Conservation (phyloP, 2,797 vertebrate species). For the Chaenodraco wilsoni region DNA sequence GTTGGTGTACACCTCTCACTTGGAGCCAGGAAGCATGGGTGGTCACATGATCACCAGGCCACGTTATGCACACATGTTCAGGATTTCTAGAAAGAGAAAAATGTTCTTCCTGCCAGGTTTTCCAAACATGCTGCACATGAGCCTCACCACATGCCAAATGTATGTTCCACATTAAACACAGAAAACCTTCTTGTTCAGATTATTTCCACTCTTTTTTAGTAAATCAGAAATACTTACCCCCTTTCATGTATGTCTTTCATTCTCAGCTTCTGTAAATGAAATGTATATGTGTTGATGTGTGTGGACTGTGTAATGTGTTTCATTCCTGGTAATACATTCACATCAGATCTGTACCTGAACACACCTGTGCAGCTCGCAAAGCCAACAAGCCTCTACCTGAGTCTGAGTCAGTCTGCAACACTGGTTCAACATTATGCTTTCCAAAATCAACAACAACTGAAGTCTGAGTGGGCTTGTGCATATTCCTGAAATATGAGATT, state of each 20-base stretch:
- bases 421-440: slow-evolving; percentile 18
- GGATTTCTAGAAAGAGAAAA: slow-evolving; percentile 44
- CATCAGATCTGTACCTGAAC: slow-evolving; percentile 12
- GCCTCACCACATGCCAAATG: slow-evolving; percentile 47
- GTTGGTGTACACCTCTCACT: slow-evolving; percentile 23
- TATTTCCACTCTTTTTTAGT: background rate
- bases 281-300: background rate
- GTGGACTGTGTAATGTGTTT: slow-evolving; percentile 7
- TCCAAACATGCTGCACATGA: slow-evolving; percentile 57
- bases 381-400: slow-evolving; percentile 53
- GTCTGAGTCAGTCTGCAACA: slow-evolving; percentile 19
- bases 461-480: background rate
- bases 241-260: background rate
- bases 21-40: slow-evolving; percentile 27
- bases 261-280: background rate
- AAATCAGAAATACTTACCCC: slow-evolving; percentile 7
- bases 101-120: slow-evolving; percentile 59
- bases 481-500: slow-evolving; percentile 4
- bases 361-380: slow-evolving; percentile 31
- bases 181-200: slow-evolving; percentile 33
- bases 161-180: slow-evolving; percentile 70
- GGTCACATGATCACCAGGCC: slow-evolving; percentile 65
- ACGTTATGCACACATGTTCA: slow-evolving; percentile 58
- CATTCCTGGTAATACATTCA: slow-evolving; percentile 29
- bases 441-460: slow-evolving; percentile 16